Evolutionary conservation across 2,888 invertebrate species (phyloP), one percentile per base, ranked within the genome.

Genomic region (Megastigmus dorsalis): DNA sequence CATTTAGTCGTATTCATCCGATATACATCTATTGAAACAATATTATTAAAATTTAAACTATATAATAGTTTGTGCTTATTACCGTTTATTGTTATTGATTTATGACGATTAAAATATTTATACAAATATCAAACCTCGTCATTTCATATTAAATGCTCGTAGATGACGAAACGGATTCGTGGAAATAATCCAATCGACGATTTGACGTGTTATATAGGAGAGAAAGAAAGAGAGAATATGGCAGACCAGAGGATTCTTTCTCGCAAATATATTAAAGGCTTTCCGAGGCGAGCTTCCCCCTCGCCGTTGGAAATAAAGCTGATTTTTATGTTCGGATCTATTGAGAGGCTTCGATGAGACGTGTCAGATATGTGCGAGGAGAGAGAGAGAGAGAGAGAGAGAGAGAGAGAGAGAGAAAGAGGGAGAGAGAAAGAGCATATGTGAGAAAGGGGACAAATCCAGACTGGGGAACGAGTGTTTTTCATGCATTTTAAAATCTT

Each of bases 321-420:
- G 85, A 84, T 84, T 84, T 84, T 84, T 85, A 84, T 84, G 83
- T 84, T 83, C 82, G 82, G 81, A 83, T 82, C 67, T 81, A 84
- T 84, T 81, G 83, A 81, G 78, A 80, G 80, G 78, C 80, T 80
- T 75, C 82, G 80, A 80, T 80, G 81, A 82, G 81, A 80, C 79
- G 79, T 79, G 81, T 80, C 80, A 82, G 82, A 82, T 82, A 81
- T 83, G 81, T n/a, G n/a, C n/a, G n/a, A n/a, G n/a, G n/a, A 70
- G 76, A 80, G 75, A 78, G 76, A 79, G 79, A 77, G 77, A 74
- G 73, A 75, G 79, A 67, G 52, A 63, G 70, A 72, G 78, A 76
- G 76, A 78, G 81, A 76, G 80, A 81, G 78, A 81, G 80, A 80
- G 82, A 82, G 82, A n/a, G n/a, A n/a, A n/a, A 70, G 76, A 80